phyloP scores from a whole-genome alignment of 2,888 invertebrate genomes.

The Machimus rusticus region DNA sequence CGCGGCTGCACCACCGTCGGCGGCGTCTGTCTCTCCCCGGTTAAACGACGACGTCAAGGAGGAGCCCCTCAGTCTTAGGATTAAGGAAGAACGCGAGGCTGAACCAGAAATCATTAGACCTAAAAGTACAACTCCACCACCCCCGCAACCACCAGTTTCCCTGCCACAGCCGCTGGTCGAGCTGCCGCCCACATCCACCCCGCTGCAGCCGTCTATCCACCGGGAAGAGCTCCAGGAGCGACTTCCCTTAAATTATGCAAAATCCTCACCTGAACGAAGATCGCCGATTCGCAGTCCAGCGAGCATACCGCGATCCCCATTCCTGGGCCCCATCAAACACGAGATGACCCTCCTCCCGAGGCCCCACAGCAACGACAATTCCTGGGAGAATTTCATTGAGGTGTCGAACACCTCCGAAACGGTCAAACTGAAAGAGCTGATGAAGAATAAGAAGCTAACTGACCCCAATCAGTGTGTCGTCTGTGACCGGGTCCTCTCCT shows the following conservation, averaged over 20 bases:
- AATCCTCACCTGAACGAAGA: conserved; percentile 58
- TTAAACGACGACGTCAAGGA: conserved; percentile 39
- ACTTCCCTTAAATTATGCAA: conserved; percentile 57
- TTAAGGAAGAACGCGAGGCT: conserved; percentile 57
- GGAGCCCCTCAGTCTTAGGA: conserved; percentile 59
- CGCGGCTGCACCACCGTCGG: conserved; percentile 52
- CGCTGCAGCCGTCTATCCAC: conserved; percentile 57
- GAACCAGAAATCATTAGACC: conserved; percentile 49
- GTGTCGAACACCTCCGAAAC: conserved; percentile 88
- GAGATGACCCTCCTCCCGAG: conserved; percentile 69
- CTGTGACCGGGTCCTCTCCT: conserved; percentile 94
- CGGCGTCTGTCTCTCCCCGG: conserved; percentile 51
- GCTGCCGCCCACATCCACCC: conserved; percentile 58
- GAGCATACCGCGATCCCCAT: conserved; percentile 60
- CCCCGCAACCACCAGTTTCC: conserved; percentile 50
- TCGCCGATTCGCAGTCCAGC: conserved; percentile 61
- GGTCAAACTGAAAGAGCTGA: conserved; percentile 93
- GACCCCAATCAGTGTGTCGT: conserved; percentile 99
- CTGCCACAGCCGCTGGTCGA: conserved; percentile 59
- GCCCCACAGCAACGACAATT: conserved; percentile 92
- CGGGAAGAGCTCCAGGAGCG: conserved; percentile 54
- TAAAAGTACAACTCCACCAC: conserved; percentile 50
- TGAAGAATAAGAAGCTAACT: conserved; percentile 94
- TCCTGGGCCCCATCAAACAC: conserved; percentile 61
- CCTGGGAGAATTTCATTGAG: conserved; percentile 98